These are phyloP conservation scores for Mellilla xanthometata DNA, from an alignment of 2,888 invertebrate genomes.

Conservation along the genomic window DNA sequence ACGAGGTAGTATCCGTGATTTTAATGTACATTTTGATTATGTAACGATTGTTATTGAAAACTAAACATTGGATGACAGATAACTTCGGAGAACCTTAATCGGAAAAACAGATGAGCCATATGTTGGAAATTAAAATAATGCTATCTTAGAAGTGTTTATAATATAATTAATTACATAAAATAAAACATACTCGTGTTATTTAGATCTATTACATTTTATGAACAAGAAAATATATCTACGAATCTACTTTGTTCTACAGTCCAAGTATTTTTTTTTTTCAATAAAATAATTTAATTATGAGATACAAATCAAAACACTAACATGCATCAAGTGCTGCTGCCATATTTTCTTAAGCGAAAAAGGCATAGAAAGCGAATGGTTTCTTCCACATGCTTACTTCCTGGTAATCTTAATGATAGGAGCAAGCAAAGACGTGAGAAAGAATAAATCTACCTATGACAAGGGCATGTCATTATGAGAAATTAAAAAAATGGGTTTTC, in stretches of 20 bases:
- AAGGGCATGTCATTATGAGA: constrained; percentile 54
- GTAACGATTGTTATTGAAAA: constrained; percentile 17
- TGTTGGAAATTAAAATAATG: constrained; percentile 38
- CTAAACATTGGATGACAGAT: constrained; percentile 25
- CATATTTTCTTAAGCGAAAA: no score
- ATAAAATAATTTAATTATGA: no score
- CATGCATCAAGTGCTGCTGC: no score
- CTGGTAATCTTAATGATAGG: constrained; percentile 15
- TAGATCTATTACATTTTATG: no score
- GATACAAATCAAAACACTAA: no score
- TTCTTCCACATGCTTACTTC: constrained; percentile 5
- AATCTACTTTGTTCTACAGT: no score
- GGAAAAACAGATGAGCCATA: constrained; percentile 46
- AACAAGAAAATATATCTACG: no score
- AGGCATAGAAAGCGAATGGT: neutral
- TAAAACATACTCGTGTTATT: no score
- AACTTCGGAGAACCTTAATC: constrained; percentile 43
- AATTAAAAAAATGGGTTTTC: constrained; percentile 51
- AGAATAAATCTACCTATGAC: constrained; percentile 65
- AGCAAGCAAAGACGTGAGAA: constrained; percentile 54
- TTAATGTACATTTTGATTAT: constrained; percentile 13
- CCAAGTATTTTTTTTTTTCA: no score
- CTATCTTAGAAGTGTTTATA: constrained; percentile 48
- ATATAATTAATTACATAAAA: no score
- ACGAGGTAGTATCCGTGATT: constrained; percentile 3